Conservation (phyloP, 2,797 vertebrate genomes). For the Danio kyathit region DNA sequence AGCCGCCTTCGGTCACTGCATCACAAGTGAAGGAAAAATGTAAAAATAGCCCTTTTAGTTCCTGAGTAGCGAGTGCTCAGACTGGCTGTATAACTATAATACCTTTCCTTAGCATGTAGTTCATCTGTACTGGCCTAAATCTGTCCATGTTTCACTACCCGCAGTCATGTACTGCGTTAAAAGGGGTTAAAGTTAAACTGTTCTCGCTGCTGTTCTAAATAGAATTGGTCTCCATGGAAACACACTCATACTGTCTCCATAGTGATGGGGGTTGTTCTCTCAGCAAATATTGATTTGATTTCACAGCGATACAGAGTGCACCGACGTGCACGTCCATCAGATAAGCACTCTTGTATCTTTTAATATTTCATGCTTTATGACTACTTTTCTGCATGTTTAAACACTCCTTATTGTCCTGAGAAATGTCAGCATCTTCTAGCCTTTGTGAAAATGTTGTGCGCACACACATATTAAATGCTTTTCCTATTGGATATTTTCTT, state of each 20-base stretch:
- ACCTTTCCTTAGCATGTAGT: not conserved
- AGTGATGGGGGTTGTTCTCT: constrained; percentile 49
- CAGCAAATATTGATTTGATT: constrained; percentile 45
- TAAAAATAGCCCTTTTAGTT: not conserved
- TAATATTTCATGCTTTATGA: not conserved
- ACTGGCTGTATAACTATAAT: too few relatives aligned
- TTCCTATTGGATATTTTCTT: not conserved
- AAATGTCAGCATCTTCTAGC: not conserved
- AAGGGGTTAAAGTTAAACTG: not conserved
- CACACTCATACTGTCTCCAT: constrained; percentile 57
- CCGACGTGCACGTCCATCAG: constrained; percentile 5
- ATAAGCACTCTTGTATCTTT: not conserved
- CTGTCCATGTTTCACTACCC: not conserved
- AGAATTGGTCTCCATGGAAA: constrained; percentile 61
- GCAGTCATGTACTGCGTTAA: not conserved
- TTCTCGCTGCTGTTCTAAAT: constrained; percentile 19
- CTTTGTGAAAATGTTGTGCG: too few relatives aligned
- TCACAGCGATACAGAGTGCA: constrained; percentile 34
- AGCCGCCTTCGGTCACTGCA: not conserved
- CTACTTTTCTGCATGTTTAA: not conserved
- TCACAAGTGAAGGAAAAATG: not conserved
- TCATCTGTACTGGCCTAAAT: not conserved
- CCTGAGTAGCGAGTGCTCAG: not conserved
- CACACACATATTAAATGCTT: not conserved
- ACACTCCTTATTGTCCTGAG: too few relatives aligned